These are phyloP conservation scores for Rhincodon typus DNA, from an alignment of 2,797 vertebrate genomes.

Conservation along the genomic window DNA sequence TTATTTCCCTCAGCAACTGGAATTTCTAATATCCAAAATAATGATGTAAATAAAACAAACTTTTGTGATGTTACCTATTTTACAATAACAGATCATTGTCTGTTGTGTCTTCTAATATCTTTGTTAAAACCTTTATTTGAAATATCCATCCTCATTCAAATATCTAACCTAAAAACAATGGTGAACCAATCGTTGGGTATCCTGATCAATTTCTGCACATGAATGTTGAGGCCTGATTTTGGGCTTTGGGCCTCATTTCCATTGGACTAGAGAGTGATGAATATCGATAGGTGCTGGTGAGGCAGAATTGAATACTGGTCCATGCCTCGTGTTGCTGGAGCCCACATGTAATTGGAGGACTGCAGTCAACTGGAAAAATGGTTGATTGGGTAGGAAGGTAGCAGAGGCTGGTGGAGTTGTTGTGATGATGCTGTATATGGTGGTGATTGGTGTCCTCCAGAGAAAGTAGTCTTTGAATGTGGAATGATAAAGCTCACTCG, in stretches of 20 bases:
- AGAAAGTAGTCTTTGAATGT: not conserved
- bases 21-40: not conserved
- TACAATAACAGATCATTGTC: not conserved
- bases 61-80: not conserved
- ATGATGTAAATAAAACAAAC: not conserved
- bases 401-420: too few species aligned
- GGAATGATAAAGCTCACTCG: not conserved
- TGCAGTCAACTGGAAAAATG: conserved; percentile 25
- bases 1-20: not conserved
- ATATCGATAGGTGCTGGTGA: not conserved
- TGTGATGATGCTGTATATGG: not conserved
- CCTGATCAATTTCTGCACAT: not conserved
- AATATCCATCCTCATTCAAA: not conserved
- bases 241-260: not conserved
- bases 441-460: not conserved
- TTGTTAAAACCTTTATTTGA: not conserved
- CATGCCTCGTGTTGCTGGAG: not conserved
- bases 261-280: not conserved
- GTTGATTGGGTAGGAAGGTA: too few species aligned
- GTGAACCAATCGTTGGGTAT: not conserved
- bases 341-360: rapidly evolving
- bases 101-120: not conserved
- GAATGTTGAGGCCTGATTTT: not conserved
- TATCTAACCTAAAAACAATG: not conserved
- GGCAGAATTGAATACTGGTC: not conserved